These are phyloP conservation scores for Chitala chitala DNA, from an alignment of 2,113 vertebrate species.

Conservation along the genomic window DNA sequence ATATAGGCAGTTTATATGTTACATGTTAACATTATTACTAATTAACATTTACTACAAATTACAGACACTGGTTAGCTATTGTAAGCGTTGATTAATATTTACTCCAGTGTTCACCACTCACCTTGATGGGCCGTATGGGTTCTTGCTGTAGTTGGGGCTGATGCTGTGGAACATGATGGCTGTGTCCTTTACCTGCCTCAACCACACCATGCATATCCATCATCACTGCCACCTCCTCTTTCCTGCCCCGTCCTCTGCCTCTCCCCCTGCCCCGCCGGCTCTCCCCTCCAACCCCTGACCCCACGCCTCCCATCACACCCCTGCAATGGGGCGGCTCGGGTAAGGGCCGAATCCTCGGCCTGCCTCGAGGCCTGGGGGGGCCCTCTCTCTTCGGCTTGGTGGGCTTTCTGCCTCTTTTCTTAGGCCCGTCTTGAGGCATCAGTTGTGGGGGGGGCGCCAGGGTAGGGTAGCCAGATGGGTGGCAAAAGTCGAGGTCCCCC, in stretches of 20 bases:
- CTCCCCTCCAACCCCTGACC: constrained; percentile 32
- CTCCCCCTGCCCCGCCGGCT: constrained; percentile 53
- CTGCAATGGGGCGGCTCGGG: constrained; percentile 64
- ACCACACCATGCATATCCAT: constrained; percentile 45
- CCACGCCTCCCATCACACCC: constrained; percentile 56
- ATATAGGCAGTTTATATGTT: not conserved
- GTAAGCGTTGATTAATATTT: not conserved
- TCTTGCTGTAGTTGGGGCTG: constrained; percentile 50
- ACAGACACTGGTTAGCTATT: not conserved
- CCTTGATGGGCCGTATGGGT: constrained; percentile 57
- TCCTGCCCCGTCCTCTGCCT: constrained; percentile 55
- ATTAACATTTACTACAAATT: not conserved
- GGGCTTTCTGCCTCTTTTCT: constrained; percentile 79
- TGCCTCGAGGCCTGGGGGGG: constrained; percentile 74
- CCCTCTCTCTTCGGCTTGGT: constrained; percentile 85
- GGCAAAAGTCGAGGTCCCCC: constrained; percentile 79
- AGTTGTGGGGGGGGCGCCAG: constrained; percentile 56
- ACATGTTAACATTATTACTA: not conserved
- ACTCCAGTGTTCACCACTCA: constrained; percentile 28
- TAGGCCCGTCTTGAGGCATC: constrained; percentile 60
- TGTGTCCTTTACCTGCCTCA: constrained; percentile 55
- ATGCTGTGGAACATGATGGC: constrained; percentile 43
- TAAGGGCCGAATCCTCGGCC: constrained; percentile 79
- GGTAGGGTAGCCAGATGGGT: constrained; percentile 57
- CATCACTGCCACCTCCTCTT: constrained; percentile 45